A percentile compares a stretch with the other conserved stretches of the same genome.
phyloP scores from a whole-genome alignment of 2,113 vertebrate species.

The Larimichthys polyactis region DNA sequence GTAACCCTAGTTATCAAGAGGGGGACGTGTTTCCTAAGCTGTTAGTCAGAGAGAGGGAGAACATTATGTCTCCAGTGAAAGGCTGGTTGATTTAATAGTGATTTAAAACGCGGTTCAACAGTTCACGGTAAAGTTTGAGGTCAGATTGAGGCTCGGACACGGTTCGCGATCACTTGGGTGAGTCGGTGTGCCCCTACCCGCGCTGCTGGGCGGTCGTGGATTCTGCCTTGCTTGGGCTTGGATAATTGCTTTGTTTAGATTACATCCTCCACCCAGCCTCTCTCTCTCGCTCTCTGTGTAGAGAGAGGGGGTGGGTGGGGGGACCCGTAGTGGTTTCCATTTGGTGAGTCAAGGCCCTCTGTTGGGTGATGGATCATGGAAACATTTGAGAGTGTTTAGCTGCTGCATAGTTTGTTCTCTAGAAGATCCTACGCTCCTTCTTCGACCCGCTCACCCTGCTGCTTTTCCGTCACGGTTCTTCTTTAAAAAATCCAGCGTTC shows the following conservation, averaged over 20 bases:
- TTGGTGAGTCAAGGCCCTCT: conserved; percentile 52
- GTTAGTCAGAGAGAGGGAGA: no score
- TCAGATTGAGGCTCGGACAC: background rate
- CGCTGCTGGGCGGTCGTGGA: background rate
- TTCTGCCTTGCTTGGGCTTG: background rate
- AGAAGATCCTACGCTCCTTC: accelerated
- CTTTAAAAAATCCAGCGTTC: background rate
- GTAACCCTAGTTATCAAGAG: background rate
- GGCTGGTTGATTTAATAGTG: no score
- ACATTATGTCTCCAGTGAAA: no score
- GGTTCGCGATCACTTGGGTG: background rate
- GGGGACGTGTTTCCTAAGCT: background rate
- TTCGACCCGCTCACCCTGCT: accelerated
- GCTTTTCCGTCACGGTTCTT: background rate
- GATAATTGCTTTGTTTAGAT: conserved; percentile 64
- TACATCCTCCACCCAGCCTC: conserved; percentile 47
- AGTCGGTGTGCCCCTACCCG: background rate
- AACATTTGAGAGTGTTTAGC: conserved; percentile 57
- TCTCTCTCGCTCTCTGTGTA: no score
- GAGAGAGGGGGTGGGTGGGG: background rate
- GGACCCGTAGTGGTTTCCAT: conserved; percentile 59
- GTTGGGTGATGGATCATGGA: conserved; percentile 63
- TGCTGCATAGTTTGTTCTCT: background rate
- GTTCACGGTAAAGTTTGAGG: background rate
- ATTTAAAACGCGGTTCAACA: background rate